Base-by-base conservation (phyloP, 2,797 vertebrate species). In the Myotis myotis region DNA sequence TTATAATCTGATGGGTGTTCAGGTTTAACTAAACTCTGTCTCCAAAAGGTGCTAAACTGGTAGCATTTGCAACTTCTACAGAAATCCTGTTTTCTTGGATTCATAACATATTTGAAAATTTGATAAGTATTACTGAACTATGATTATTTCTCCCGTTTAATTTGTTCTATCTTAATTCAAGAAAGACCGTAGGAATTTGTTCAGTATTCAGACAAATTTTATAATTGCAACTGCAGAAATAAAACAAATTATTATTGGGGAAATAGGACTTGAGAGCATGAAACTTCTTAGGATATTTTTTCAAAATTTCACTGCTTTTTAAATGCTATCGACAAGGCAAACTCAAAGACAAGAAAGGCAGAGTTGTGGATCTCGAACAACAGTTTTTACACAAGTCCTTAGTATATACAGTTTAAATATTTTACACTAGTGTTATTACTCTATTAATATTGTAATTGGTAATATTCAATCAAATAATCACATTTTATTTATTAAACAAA, bases 171-270 rank as follows among this genome's bases (percentile, higher is more conserved):
- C 17, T 66, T 74, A 68, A 96, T 80, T 86, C 9, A 57, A 55
- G 8, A 86, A 93, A 3, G 5, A n/a, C 8, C 8, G 38, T 78
- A 71, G 25, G 15, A 49, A 89, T 87, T 87, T 90, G 20, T 66
- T 78, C 85, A 78, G 13, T 57, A 44, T 57, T 93, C 72, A 23
- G 5, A 82, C 47, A 86, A 75, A 55, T 53, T 49, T 55, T 93
- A 47, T 82, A 72, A 95, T 88, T 95, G 44, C 71, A 80, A 96
- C 83, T 83, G 60, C 47, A 7, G 11, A 75, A 89, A 95, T 94
- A 79, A 96, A 78, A 22, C 23, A 2, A 80, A 38, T 74, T 70
- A 97, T 97, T 85, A 75, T n/a, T 87, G 7, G 57, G 70, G 74
- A 95, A 92, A 76, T 80, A 79, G 71, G 94, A 91, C 82, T 44